Percentiles rank a stretch among this genome's conserved stretches.
Evolutionary conservation across 2,113 vertebrate genomes (phyloP).

Genomic region (Coryphaenoides rupestris): DNA sequence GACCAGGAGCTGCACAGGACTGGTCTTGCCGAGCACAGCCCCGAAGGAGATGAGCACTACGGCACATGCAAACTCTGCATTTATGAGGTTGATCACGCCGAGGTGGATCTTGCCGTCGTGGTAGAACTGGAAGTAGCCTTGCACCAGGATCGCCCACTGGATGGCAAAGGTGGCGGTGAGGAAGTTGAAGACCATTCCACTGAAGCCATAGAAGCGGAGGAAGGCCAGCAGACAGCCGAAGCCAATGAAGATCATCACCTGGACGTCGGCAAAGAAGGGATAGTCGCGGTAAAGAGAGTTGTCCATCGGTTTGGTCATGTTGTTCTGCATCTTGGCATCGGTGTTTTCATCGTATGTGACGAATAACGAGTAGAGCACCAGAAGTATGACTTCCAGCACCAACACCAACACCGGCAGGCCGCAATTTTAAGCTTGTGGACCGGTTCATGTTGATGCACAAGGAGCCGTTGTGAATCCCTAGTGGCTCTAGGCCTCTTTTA

Average conservation of each 20-base stretch:
- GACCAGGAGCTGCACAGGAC: conserved; percentile 77
- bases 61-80: conserved; percentile 76
- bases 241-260: conserved; percentile 82
- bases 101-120: conserved; percentile 66
- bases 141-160: conserved; percentile 80
- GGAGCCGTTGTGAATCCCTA: conserved; percentile 51
- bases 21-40: conserved; percentile 77
- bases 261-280: conserved; percentile 78
- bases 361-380: conserved; percentile 72
- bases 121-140: conserved; percentile 76
- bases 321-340: conserved; percentile 40
- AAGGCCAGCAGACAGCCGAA: conserved; percentile 81
- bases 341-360: conserved; percentile 73
- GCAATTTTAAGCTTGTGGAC: conserved; percentile 42
- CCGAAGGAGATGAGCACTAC: conserved; percentile 81
- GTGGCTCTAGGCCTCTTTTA: conserved; percentile 41
- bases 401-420: conserved; percentile 71
- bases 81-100: conserved; percentile 72
- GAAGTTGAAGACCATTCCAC: conserved; percentile 79
- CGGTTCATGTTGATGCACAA: conserved; percentile 69
- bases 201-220: conserved; percentile 73
- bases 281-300: conserved; percentile 70
- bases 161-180: conserved; percentile 74
- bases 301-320: conserved; percentile 52
- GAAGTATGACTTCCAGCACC: conserved; percentile 62